These are phyloP conservation scores for Barnardius zonarius DNA, from an alignment of 2,113 vertebrate genomes.

Conservation along the genomic window DNA sequence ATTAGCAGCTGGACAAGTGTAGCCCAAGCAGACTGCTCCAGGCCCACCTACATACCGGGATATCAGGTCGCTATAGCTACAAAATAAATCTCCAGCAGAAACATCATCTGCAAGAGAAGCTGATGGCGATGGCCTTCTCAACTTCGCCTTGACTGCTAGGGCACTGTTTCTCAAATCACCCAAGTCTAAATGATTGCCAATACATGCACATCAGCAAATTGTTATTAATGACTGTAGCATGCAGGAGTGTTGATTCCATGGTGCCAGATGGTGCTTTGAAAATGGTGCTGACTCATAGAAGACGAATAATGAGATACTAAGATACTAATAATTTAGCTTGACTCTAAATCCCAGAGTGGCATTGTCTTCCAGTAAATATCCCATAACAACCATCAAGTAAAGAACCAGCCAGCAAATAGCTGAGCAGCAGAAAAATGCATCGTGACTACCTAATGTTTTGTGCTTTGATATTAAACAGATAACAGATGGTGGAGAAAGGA, in stretches of 20 bases:
- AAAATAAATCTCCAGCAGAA: background rate
- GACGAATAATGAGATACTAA: background rate
- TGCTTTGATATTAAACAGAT: background rate
- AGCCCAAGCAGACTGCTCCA: background rate
- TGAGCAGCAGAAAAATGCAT: background rate
- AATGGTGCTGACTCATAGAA: slow-evolving; percentile 23
- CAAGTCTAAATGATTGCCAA: background rate
- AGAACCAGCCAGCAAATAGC: background rate
- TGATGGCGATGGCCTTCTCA: rapidly evolving
- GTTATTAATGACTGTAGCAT: background rate
- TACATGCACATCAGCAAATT: background rate
- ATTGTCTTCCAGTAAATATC: background rate
- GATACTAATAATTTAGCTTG: slow-evolving; percentile 9
- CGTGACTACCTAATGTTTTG: background rate
- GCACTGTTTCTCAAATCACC: background rate
- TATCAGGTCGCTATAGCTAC: background rate
- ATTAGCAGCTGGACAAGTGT: rapidly evolving
- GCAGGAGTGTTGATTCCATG: background rate
- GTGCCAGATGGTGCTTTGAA: slow-evolving; percentile 12
- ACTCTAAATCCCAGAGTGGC: background rate
- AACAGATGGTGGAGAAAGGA: background rate
- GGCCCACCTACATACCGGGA: background rate
- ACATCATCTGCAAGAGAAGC: background rate
- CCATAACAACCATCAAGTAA: background rate
- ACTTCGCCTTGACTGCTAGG: background rate